phyloP scores from a whole-genome alignment of 2,888 invertebrate genomes.

The Conus canariensis region DNA sequence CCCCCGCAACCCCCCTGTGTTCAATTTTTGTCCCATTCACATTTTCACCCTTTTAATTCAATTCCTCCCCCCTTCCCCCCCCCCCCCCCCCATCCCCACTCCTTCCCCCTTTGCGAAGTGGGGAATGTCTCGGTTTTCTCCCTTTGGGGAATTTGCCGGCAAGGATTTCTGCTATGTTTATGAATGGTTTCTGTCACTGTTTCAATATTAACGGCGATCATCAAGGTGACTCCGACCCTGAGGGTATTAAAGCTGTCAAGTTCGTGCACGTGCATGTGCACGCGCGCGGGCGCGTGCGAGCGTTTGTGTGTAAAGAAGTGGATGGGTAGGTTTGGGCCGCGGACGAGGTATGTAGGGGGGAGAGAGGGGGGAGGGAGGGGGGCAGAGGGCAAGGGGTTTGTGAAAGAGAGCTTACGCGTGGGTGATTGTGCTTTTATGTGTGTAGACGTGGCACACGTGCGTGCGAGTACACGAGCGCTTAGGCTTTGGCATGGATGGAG shows the following conservation, averaged over 20 bases:
- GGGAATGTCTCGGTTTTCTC: not conserved
- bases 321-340: not conserved
- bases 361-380: not conserved
- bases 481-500: too few relatives aligned
- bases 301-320: slow-evolving; percentile 7
- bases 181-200: not conserved
- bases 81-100: not conserved
- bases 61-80: not conserved
- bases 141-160: not conserved
- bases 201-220: not conserved
- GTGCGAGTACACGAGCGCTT: too few relatives aligned
- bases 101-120: not conserved
- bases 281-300: not conserved
- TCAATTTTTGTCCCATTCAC: not conserved
- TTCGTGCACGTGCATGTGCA: not conserved
- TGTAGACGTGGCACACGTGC: not conserved
- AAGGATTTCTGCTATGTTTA: slow-evolving; percentile 18
- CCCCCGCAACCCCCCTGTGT: too few relatives aligned
- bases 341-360: not conserved
- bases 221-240: not conserved
- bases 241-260: not conserved
- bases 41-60: not conserved
- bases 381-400: not conserved
- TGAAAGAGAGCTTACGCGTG: not conserved
- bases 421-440: not conserved